phyloP scores from a whole-genome alignment of 2,113 vertebrate species.

The Scytalopus superciliaris region DNA sequence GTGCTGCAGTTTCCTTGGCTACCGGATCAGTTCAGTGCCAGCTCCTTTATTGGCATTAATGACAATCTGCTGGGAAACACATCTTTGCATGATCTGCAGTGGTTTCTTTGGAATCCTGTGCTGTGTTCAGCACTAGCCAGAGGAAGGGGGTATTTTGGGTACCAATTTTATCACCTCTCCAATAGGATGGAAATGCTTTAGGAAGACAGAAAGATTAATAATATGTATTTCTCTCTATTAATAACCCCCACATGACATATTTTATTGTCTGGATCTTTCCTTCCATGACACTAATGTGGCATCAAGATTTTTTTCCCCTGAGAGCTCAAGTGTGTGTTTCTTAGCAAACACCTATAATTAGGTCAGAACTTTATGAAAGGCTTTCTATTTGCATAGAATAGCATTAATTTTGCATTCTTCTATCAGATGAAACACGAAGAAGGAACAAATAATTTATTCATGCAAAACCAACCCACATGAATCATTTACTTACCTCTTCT shows the following conservation, averaged over 20 bases:
- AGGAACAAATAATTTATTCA: constrained; percentile 76
- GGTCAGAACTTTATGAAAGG: constrained; percentile 60
- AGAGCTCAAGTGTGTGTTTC: background rate
- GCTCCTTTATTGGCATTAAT: constrained; percentile 16
- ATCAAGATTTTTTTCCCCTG: background rate
- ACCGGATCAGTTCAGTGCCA: background rate
- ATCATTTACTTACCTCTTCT: constrained; percentile 78
- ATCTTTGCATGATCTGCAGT: background rate
- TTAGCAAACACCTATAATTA: constrained; percentile 66
- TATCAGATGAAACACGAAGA: constrained; percentile 50
- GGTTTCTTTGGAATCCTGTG: background rate
- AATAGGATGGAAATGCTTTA: background rate
- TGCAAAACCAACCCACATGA: constrained; percentile 71
- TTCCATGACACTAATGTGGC: background rate
- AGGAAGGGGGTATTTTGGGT: background rate
- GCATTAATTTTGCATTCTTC: constrained; percentile 71
- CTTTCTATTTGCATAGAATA: constrained; percentile 65
- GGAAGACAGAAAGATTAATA: background rate
- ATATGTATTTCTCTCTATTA: background rate
- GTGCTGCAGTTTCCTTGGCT: constrained; percentile 27
- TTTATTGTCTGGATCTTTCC: background rate
- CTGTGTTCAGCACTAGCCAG: background rate
- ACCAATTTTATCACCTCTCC: background rate
- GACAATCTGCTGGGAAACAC: background rate
- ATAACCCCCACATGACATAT: background rate